Evolutionary conservation across 2,797 vertebrate species (phyloP).

Genomic region (Loriculus beryllinus): DNA sequence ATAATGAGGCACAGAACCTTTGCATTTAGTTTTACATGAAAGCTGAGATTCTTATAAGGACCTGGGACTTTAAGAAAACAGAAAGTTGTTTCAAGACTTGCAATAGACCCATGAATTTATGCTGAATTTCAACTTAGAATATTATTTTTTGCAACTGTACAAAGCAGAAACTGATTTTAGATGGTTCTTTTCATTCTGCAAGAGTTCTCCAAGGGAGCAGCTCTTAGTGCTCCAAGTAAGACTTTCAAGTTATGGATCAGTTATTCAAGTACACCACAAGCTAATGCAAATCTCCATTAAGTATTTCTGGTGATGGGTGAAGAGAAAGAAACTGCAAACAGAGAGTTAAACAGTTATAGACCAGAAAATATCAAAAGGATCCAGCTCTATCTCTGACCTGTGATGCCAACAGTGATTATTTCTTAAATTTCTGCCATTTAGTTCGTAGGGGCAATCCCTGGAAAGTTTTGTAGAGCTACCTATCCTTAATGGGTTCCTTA

Average conservation of each 20-base stretch:
- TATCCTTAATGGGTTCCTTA: not conserved
- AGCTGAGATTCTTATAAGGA: not conserved
- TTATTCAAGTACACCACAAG: not conserved
- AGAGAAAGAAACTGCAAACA: not conserved
- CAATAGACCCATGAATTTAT: not conserved
- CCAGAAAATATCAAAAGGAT: not conserved
- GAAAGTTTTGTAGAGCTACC: not conserved
- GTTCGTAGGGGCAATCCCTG: not conserved
- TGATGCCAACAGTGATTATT: not conserved
- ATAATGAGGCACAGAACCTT: not conserved
- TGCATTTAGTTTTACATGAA: not conserved
- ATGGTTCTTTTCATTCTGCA: not conserved
- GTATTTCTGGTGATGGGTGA: not conserved
- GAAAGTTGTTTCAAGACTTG: not conserved
- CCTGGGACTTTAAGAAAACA: conserved; percentile 15
- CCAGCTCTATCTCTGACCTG: not conserved
- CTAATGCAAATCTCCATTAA: not conserved
- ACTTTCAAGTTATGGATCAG: not conserved
- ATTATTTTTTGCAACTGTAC: conserved; percentile 11
- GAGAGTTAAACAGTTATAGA: not conserved
- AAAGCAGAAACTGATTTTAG: not conserved
- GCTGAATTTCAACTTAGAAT: not conserved
- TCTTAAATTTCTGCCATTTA: not conserved
- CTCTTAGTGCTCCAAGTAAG: not conserved
- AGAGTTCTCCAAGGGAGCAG: not conserved